Conservation (phyloP, 2,113 vertebrate species). For the Alligator sinensis region DNA sequence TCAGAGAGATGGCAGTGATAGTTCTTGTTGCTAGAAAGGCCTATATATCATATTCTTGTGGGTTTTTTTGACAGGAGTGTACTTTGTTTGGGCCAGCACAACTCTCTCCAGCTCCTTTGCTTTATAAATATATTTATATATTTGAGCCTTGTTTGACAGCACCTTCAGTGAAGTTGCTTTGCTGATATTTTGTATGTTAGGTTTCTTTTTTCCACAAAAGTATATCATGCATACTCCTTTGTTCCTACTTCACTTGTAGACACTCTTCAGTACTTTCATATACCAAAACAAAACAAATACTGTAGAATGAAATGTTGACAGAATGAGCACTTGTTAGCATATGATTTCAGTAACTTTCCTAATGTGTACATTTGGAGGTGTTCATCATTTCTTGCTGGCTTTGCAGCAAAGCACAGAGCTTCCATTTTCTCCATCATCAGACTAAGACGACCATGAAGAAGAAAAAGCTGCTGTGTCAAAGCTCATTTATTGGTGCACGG, state of each 20-base stretch:
- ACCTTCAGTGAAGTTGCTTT: not conserved
- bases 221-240: not conserved
- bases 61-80: not conserved
- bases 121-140: not conserved
- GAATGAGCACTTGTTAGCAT: not conserved
- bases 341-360: not conserved
- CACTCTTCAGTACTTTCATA: not conserved
- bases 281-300: not conserved
- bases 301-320: not conserved
- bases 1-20: not conserved
- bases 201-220: not conserved
- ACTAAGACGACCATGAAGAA: not conserved
- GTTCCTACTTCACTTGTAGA: not conserved
- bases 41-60: not conserved
- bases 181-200: not conserved
- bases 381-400: conserved; percentile 12
- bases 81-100: not conserved
- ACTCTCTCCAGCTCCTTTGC: not conserved
- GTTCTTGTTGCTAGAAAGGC: not conserved
- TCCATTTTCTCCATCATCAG: not conserved
- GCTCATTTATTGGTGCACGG: not conserved
- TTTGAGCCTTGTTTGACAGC: not conserved
- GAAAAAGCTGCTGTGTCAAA: not conserved
- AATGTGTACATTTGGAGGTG: not conserved
- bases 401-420: not conserved